A percentile compares a stretch with the other conserved stretches of the same genome.
Conservation (phyloP, 2,888 invertebrate genomes). For the Litoditis marina region DNA sequence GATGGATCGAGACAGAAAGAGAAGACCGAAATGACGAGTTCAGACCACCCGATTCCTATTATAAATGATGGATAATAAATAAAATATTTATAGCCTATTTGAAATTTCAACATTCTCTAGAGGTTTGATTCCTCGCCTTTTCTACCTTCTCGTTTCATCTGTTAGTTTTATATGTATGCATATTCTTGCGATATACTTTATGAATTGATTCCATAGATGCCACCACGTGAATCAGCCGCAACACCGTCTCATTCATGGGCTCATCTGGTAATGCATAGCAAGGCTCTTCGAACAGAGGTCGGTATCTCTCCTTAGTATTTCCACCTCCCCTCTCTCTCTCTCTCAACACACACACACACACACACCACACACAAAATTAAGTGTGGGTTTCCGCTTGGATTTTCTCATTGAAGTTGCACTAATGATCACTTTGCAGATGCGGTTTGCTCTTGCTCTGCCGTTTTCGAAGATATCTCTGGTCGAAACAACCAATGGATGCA, state of each 20-base stretch:
- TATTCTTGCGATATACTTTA: too few species aligned
- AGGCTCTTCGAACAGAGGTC: constrained; percentile 6
- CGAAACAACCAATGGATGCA: constrained; percentile 1
- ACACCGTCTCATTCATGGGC: constrained; percentile 8
- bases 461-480: constrained; percentile 12
- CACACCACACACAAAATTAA: too few species aligned
- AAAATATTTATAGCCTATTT: too few species aligned
- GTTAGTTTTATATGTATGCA: too few species aligned
- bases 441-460: background rate
- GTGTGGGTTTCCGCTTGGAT: too few species aligned
- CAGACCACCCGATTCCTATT: constrained; percentile 47
- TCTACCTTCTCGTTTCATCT: too few species aligned
- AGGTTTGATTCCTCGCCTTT: too few species aligned
- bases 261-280: background rate
- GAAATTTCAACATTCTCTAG: too few species aligned
- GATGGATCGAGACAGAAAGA: constrained; percentile 48
- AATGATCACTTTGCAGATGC: constrained; percentile 8
- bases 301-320: background rate
- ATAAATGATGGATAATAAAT: too few species aligned
- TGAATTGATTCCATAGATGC: too few species aligned
- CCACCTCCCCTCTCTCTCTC: background rate
- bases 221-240: constrained; percentile 7
- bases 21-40: constrained; percentile 56
- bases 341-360: background rate
- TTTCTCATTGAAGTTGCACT: too few species aligned